Evolutionary conservation across 1,140 invertebrate genomes (phyloP).

Genomic region (Fopius arisanus): DNA sequence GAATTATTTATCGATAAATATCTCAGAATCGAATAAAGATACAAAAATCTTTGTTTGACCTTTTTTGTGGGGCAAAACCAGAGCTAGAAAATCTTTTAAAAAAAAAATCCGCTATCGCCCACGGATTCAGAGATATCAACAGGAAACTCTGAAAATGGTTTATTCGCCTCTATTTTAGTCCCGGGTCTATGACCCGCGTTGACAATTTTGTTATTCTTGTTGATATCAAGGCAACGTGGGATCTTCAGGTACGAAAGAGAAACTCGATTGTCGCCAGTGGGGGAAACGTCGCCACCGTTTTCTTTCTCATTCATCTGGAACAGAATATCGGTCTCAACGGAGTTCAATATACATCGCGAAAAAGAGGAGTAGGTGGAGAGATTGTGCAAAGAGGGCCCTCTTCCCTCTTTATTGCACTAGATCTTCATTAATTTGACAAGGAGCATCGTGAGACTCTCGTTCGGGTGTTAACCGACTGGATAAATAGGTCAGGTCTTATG

Average conservation of each 20-base stretch:
- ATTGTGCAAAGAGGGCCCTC: background rate
- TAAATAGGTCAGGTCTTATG: slow-evolving; percentile 21
- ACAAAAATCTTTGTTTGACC: no score
- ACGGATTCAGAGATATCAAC: no score
- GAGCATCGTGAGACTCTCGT: slow-evolving; percentile 19
- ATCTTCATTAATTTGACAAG: slow-evolving; percentile 34
- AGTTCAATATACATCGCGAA: background rate
- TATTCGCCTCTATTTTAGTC: background rate
- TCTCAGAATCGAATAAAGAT: no score
- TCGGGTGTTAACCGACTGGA: background rate
- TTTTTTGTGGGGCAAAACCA: no score
- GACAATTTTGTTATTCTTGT: background rate
- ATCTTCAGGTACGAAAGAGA: slow-evolving; percentile 7
- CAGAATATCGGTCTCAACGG: background rate
- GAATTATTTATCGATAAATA: no score
- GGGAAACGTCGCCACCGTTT: background rate
- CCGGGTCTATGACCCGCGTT: background rate
- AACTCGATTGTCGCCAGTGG: slow-evolving; percentile 2
- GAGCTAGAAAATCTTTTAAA: no score
- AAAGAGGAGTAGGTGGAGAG: background rate
- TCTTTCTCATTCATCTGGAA: slow-evolving; percentile 7
- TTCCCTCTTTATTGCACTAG: background rate
- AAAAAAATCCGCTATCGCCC: no score
- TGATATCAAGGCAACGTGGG: background rate
- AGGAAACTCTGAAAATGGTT: no score